Conservation (phyloP, 2,797 vertebrate species). For the Acipenser oxyrinchus region DNA sequence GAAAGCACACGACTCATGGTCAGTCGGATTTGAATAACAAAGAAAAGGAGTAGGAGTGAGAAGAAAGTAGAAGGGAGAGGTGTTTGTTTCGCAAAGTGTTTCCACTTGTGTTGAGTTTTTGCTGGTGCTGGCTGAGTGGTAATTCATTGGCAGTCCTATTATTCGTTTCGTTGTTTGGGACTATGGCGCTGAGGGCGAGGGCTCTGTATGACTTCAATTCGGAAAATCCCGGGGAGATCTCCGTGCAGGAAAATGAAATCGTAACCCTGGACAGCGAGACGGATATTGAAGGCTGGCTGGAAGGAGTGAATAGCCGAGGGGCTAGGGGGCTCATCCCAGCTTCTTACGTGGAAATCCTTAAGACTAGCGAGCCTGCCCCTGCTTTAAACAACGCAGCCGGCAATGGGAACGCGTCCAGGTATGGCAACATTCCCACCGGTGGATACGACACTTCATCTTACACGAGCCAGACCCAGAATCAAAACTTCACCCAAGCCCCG, state of each 20-base stretch:
- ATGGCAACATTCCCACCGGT: constrained; percentile 34
- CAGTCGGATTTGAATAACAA: too few species aligned
- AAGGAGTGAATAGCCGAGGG: constrained; percentile 83
- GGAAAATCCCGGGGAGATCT: constrained; percentile 89
- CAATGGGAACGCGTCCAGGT: constrained; percentile 21
- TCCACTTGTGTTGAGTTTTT: too few species aligned
- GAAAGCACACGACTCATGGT: too few species aligned
- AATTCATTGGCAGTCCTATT: too few species aligned
- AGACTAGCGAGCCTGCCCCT: constrained; percentile 14
- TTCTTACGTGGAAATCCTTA: constrained; percentile 84
- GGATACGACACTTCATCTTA: constrained; percentile 16
- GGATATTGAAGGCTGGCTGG: constrained; percentile 89
- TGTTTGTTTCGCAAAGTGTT: too few species aligned
- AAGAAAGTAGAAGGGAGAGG: too few species aligned
- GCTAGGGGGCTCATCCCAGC: constrained; percentile 87
- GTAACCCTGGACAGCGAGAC: constrained; percentile 82
- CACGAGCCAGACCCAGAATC: constrained; percentile 35
- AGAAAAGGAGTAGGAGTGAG: too few species aligned
- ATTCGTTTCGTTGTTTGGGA: constrained; percentile 12
- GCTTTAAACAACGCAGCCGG: neutral
- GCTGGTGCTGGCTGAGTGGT: too few species aligned
- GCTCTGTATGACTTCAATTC: constrained; percentile 86
- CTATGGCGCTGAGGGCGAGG: constrained; percentile 78
- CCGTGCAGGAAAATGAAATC: constrained; percentile 78
- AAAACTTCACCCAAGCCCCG: constrained; percentile 33